Base-by-base conservation (phyloP, 1,140 invertebrate species). In the Dendroctonus ponderosae region DNA sequence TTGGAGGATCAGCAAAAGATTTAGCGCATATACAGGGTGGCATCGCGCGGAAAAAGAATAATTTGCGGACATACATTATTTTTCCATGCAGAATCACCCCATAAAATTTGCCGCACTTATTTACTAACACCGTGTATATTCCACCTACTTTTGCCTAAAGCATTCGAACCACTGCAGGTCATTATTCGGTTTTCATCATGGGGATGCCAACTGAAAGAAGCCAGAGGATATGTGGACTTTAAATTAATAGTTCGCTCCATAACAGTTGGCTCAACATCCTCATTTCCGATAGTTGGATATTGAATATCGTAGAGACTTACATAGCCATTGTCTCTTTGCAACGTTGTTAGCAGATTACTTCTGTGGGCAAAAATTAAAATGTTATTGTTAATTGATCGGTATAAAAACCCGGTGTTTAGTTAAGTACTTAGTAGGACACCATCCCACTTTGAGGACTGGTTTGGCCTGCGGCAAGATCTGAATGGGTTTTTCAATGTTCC, bases 161-260 rank as follows among this genome's bases (percentile, higher is more conserved):
- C 76, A 15, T 40, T 52, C 42, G 48, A 42, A 6, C 39, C 42
- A 37, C 48, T 15, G 14, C 38, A 62, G 3, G 87, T 86, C 56
- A 94, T 79, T 52, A 94, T 79, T 58, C 91, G 79, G 75, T 91
- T 92, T 75, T 90, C 87, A 73, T 91, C 85, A 40, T 79, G 82
- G 3, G 89, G 90, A 83, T 96, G 92, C 91, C 92, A 95, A 44
- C 87, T 85, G 80, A 93, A 94, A 65, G 91, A 89, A 7, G 87
- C 84, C 5, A 91, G 80, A 56, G 78, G 74, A 56, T 80, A 73
- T 41, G 81, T 77, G 74, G 81, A 81, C 6, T 82, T 81, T 58
- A 86, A 84, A 44, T 81, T 77, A 54, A 90, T 83, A 62, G 85
- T 85, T 74, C 92, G 84, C 80, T 94, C 91, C 58, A 94, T 76